phyloP scores from a whole-genome alignment of 1,140 invertebrate species.

The Diploscapter pachys region DNA sequence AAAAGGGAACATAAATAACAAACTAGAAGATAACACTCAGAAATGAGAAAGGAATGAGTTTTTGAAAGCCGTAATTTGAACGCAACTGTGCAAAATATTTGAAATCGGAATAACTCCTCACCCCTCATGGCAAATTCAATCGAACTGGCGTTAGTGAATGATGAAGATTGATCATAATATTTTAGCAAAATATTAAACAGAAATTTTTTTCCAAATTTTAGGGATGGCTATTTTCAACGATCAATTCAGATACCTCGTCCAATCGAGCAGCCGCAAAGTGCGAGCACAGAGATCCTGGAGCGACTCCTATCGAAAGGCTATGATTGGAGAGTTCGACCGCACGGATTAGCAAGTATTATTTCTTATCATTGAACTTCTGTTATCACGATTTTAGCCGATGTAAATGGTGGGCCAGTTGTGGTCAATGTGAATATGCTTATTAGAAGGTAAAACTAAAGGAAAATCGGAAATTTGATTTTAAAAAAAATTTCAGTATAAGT shows the following conservation, averaged over 20 bases:
- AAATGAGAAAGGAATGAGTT: too few species aligned
- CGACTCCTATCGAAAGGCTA: constrained; percentile 51
- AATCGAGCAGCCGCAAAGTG: constrained; percentile 24
- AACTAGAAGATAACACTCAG: too few species aligned
- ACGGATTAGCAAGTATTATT: constrained; percentile 31
- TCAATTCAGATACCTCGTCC: constrained; percentile 10
- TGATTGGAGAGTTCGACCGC: constrained; percentile 55
- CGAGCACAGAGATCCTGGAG: constrained; percentile 57
- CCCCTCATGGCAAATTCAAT: neutral
- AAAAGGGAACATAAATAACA: too few species aligned
- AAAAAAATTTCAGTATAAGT: constrained; percentile 71
- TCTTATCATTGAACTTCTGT: constrained; percentile 8
- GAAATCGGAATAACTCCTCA: neutral
- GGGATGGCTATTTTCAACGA: too few species aligned
- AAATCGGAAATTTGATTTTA: neutral
- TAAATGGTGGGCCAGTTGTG: constrained; percentile 63
- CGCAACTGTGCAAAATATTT: too few species aligned
- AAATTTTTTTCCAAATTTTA: too few species aligned
- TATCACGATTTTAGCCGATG: neutral
- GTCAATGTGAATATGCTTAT: constrained; percentile 81
- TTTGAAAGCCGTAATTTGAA: too few species aligned
- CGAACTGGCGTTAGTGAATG: neutral
- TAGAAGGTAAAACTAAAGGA: constrained; percentile 64
- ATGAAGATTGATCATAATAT: neutral
- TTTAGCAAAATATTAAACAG: too few species aligned